Conservation (phyloP, 2,797 vertebrate species). For the Smutsia temminckii region DNA sequence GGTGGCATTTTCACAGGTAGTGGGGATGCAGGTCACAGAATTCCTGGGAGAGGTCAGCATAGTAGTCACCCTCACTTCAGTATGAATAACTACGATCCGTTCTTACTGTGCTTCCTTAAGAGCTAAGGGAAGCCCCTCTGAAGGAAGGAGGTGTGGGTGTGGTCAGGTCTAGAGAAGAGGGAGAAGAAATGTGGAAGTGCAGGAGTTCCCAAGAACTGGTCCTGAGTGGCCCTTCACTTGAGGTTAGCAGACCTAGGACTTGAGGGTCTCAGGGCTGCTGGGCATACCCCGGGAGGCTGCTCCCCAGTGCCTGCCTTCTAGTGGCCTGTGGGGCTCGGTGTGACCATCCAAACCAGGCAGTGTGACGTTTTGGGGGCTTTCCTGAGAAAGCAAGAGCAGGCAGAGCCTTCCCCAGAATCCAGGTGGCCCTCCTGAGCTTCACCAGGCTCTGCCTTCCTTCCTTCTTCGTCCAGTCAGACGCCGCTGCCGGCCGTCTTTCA, state of each 20-base stretch:
- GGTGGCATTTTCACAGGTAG: neutral
- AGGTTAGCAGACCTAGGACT: neutral
- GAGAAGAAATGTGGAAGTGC: neutral
- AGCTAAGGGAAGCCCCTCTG: neutral
- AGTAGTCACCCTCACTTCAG: neutral
- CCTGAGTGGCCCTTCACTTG: neutral
- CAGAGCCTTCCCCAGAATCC: rapidly evolving
- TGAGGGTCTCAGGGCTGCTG: neutral
- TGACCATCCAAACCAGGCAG: rapidly evolving
- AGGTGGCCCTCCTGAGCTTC: neutral
- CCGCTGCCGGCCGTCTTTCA: neutral
- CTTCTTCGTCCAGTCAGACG: rapidly evolving
- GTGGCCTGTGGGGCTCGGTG: neutral
- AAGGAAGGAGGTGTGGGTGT: neutral
- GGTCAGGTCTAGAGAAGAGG: neutral
- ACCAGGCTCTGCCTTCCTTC: neutral
- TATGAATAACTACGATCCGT: neutral
- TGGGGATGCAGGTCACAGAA: neutral
- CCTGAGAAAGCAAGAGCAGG: neutral
- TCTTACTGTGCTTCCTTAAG: neutral
- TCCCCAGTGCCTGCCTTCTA: neutral
- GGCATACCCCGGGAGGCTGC: rapidly evolving
- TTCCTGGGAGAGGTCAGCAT: neutral
- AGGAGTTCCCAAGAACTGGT: neutral
- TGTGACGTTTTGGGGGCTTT: neutral